phyloP scores from a whole-genome alignment of 2,888 invertebrate genomes.

The Argynnis bischoffii region DNA sequence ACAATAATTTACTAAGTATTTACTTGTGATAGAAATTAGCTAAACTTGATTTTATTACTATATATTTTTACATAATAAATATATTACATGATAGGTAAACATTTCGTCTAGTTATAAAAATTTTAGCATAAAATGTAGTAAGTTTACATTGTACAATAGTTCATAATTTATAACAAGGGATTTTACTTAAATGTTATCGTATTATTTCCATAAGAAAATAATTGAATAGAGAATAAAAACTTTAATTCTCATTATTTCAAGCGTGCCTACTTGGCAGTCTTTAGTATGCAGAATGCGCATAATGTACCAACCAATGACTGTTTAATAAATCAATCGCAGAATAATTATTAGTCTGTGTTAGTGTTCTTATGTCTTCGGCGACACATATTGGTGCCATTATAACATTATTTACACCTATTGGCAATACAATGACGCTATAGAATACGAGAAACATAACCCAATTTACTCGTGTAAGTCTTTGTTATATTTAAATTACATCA shows the following conservation, averaged over 20 bases:
- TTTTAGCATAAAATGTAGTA: too few species aligned
- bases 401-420: not conserved
- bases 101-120: too few species aligned
- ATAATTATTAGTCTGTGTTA: conserved; percentile 39
- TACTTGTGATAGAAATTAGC: not conserved
- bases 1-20: too few species aligned
- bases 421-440: not conserved
- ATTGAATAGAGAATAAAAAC: not conserved
- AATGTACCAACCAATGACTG: conserved; percentile 36
- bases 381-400: conserved; percentile 17
- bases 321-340: conserved; percentile 43
- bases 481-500: too few species aligned
- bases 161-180: too few species aligned
- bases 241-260: conserved; percentile 15
- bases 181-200: conserved; percentile 8
- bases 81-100: too few species aligned
- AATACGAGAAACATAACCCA: too few species aligned
- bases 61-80: too few species aligned
- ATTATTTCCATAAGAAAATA: too few species aligned
- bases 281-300: conserved; percentile 41
- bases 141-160: too few species aligned
- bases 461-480: too few species aligned
- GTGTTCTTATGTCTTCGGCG: conserved; percentile 30
- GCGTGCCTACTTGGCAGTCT: not conserved
- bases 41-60: too few species aligned